These are phyloP conservation scores for Hydrophis major DNA, from an alignment of 2,797 vertebrate genomes.

Conservation along the genomic window DNA sequence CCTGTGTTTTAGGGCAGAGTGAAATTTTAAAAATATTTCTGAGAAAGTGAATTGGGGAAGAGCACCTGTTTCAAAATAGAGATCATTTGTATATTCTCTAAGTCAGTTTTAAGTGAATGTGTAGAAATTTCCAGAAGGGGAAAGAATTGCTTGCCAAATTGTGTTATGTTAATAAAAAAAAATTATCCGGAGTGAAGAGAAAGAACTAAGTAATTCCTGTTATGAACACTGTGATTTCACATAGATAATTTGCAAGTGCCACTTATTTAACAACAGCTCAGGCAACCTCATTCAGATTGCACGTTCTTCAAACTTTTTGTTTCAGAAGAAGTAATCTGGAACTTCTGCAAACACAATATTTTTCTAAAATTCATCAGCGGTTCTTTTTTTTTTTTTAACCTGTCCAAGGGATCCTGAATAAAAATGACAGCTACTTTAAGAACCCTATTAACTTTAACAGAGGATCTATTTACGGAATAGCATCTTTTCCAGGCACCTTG, in stretches of 20 bases:
- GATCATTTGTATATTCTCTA: neutral
- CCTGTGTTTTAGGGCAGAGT: slow-evolving; percentile 20
- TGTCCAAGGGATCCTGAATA: neutral
- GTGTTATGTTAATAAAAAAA: neutral
- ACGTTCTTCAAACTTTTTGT: neutral
- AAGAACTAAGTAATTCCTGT: neutral
- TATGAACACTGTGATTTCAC: neutral
- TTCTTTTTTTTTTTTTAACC: neutral
- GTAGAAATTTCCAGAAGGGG: neutral
- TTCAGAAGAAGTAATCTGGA: neutral
- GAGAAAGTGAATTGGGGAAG: neutral
- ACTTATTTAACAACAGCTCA: neutral
- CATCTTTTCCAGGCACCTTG: neutral
- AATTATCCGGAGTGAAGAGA: neutral
- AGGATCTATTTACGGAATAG: neutral
- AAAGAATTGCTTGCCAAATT: neutral
- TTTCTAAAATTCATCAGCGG: neutral
- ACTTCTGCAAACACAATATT: neutral
- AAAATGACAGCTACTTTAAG: neutral
- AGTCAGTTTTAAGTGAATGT: neutral
- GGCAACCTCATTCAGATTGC: neutral
- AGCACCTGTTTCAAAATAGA: neutral
- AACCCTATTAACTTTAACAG: neutral
- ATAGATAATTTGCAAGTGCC: neutral
- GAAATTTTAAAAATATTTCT: neutral